Conservation (phyloP, 2,888 invertebrate species). For the Pseudococcus viburni region DNA sequence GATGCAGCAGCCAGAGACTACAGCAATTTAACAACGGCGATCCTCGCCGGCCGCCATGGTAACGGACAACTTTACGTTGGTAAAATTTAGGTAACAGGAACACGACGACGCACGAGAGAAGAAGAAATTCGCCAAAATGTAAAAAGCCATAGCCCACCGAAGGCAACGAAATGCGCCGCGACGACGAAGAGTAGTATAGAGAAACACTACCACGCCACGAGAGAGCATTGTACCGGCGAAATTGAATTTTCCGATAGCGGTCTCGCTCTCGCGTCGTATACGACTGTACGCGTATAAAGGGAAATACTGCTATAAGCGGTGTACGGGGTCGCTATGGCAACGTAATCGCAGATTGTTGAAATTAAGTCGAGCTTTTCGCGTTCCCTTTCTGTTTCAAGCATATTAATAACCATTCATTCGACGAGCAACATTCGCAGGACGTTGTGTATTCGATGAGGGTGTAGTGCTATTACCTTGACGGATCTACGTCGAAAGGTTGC, state of each 20-base stretch:
- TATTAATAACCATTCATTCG: slow-evolving; percentile 59
- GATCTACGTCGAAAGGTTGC: background rate
- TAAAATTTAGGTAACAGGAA: slow-evolving; percentile 64
- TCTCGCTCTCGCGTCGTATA: slow-evolving; percentile 45
- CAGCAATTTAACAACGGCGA: slow-evolving; percentile 36
- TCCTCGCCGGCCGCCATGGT: slow-evolving; percentile 62
- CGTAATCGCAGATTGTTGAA: slow-evolving; percentile 63
- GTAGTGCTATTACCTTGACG: slow-evolving; percentile 7
- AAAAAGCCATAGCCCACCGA: background rate
- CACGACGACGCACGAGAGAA: slow-evolving; percentile 30
- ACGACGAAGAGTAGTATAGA: background rate
- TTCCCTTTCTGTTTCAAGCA: slow-evolving; percentile 49
- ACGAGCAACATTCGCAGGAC: background rate
- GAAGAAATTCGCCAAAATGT: slow-evolving; percentile 31
- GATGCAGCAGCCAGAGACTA: slow-evolving; percentile 35
- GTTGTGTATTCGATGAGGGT: background rate
- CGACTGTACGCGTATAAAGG: background rate
- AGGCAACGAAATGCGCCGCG: background rate
- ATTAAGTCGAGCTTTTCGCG: slow-evolving; percentile 60
- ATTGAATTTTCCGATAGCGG: slow-evolving; percentile 63
- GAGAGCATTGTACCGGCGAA: slow-evolving; percentile 61
- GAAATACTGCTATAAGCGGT: slow-evolving; percentile 4
- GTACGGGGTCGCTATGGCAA: slow-evolving; percentile 55
- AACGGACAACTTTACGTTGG: slow-evolving; percentile 59
- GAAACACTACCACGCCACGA: slow-evolving; percentile 30